A percentile compares a stretch with the other conserved stretches of the same genome.
Evolutionary conservation across 2,888 invertebrate genomes (phyloP).

Genomic region (Artemia sp.): DNA sequence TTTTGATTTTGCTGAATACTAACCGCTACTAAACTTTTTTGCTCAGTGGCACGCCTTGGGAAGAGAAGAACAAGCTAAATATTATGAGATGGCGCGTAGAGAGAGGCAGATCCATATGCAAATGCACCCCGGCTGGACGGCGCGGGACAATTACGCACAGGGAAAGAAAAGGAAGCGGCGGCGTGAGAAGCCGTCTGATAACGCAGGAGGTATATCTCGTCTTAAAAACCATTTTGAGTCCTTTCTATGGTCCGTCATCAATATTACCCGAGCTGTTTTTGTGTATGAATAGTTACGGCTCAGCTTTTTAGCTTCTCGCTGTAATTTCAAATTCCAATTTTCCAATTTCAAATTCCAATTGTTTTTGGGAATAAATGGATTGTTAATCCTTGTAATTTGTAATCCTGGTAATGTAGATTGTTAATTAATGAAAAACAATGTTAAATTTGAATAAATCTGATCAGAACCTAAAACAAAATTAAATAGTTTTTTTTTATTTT

Average conservation of each 20-base stretch:
- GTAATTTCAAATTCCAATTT: constrained; percentile 28
- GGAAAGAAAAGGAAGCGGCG: constrained; percentile 99
- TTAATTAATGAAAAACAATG: too few relatives aligned
- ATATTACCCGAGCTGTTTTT: not conserved
- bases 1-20: not conserved
- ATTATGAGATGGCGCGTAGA: constrained; percentile 96
- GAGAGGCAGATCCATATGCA: constrained; percentile 98
- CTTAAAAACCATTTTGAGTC: not conserved
- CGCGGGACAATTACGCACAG: constrained; percentile 94
- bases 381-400: too few relatives aligned
- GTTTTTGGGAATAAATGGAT: too few relatives aligned
- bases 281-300: too few relatives aligned
- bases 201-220: constrained; percentile 62
- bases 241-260: constrained; percentile 16
- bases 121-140: constrained; percentile 98
- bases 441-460: too few relatives aligned
- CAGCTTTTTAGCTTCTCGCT: constrained; percentile 28
- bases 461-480: too few relatives aligned
- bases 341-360: too few relatives aligned
- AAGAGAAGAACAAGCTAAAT: constrained; percentile 97
- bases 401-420: too few relatives aligned
- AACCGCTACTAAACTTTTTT: not conserved
- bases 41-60: constrained; percentile 97
- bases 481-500: too few relatives aligned
- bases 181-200: constrained; percentile 57